These are phyloP conservation scores for Eidolon dupreanum DNA, from an alignment of 2,797 vertebrate species.

Conservation along the genomic window DNA sequence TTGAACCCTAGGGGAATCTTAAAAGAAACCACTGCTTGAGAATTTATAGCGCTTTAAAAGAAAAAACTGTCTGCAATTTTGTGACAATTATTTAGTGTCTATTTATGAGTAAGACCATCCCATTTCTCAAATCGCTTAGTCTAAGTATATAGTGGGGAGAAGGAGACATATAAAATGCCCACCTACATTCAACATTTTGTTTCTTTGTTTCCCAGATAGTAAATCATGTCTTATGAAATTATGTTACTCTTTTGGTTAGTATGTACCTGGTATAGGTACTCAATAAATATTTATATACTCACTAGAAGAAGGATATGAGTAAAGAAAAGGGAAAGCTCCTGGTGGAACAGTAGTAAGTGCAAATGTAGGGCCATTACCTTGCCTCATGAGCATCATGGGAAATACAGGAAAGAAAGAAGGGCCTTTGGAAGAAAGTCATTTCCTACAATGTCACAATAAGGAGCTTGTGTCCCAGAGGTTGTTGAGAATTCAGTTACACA, in stretches of 20 bases:
- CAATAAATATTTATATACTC: neutral
- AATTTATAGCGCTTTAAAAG: constrained; percentile 25
- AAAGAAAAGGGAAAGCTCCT: neutral
- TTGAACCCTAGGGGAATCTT: neutral
- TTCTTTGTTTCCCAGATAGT: neutral
- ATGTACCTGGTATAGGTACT: neutral
- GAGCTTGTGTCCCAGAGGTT: neutral
- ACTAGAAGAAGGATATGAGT: neutral
- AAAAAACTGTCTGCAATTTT: neutral
- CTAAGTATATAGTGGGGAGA: neutral
- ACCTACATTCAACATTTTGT: neutral
- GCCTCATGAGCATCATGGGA: neutral
- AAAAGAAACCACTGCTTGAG: neutral
- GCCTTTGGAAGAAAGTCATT: neutral
- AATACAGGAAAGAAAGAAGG: neutral
- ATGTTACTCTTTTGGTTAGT: neutral
- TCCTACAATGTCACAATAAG: neutral
- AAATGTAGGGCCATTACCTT: neutral
- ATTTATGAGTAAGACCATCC: neutral
- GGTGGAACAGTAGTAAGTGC: neutral
- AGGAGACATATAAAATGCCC: neutral
- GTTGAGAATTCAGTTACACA: neutral
- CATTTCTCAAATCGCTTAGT: neutral
- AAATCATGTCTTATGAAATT: neutral
- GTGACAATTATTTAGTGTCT: neutral